A percentile compares a stretch with the other conserved stretches of the same genome.
Conservation (phyloP, 2,888 invertebrate genomes). For the Ligdia adustata region DNA sequence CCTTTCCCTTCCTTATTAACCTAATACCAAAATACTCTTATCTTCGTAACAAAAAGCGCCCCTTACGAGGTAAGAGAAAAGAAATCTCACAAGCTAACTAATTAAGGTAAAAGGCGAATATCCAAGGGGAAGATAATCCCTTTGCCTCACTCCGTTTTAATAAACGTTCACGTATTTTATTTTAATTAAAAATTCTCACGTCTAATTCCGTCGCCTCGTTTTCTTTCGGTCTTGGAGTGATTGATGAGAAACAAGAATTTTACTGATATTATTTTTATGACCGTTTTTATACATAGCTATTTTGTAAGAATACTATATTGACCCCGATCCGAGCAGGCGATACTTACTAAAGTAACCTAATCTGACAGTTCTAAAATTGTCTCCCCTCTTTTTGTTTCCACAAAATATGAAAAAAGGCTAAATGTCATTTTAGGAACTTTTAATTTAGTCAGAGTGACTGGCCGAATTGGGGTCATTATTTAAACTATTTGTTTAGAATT, state of each 20-base stretch:
- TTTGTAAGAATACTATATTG: too few relatives aligned
- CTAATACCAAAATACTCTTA: slow-evolving; percentile 12
- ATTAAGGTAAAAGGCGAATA: slow-evolving; percentile 33
- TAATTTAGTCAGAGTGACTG: too few relatives aligned
- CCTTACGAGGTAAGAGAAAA: slow-evolving; percentile 27
- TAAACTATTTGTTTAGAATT: too few relatives aligned
- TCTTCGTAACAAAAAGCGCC: slow-evolving; percentile 3
- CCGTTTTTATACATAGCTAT: too few relatives aligned
- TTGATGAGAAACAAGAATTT: slow-evolving; percentile 2
- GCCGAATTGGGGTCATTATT: too few relatives aligned
- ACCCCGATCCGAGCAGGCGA: too few relatives aligned
- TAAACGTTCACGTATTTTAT: slow-evolving; percentile 58
- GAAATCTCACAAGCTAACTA: slow-evolving; percentile 18
- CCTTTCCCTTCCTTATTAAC: slow-evolving; percentile 10
- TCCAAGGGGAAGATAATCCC: slow-evolving; percentile 51
- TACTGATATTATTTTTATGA: too few relatives aligned
- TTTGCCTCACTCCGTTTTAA: slow-evolving; percentile 57
- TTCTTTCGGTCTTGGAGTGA: slow-evolving; percentile 18
- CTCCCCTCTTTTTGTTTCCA: too few relatives aligned
- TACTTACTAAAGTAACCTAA: too few relatives aligned
- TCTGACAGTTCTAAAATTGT: too few relatives aligned
- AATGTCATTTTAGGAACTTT: too few relatives aligned
- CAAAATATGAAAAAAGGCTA: too few relatives aligned
- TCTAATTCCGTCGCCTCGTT: slow-evolving; percentile 27
- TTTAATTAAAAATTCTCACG: slow-evolving; percentile 67